phyloP scores from a whole-genome alignment of 2,113 vertebrate genomes.

The Tupaia chinensis region DNA sequence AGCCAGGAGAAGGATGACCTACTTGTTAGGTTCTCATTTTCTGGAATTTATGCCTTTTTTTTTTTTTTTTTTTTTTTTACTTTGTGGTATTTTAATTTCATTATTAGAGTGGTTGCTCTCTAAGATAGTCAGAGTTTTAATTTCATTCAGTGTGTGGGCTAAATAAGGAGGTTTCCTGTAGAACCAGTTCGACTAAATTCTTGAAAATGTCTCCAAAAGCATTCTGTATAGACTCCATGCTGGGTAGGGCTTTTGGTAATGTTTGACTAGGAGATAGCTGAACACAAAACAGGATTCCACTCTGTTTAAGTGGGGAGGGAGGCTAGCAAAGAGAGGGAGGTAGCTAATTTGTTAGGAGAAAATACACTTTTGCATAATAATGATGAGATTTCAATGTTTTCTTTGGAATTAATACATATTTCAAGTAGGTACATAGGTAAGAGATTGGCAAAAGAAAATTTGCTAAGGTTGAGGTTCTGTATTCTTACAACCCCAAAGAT shows the following conservation, averaged over 20 bases:
- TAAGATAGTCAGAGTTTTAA: conserved; percentile 52
- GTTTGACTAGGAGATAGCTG: not conserved
- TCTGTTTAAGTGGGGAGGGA: conserved; percentile 7
- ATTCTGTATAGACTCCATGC: not conserved
- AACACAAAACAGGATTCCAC: not conserved
- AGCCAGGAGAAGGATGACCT: not conserved
- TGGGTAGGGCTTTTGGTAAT: not conserved
- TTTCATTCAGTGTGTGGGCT: conserved; percentile 63
- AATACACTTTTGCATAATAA: conserved; percentile 57
- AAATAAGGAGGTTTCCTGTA: conserved; percentile 58
- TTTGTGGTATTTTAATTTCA: conserved; percentile 36
- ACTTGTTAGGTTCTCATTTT: not conserved
- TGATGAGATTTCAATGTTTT: conserved; percentile 64
- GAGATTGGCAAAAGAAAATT: conserved; percentile 73
- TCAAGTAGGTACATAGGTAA: conserved; percentile 80
- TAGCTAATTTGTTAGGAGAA: conserved; percentile 38
- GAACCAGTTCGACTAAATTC: conserved; percentile 49
- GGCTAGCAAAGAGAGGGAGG: not conserved
- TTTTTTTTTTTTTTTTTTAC: conserved; percentile 37
- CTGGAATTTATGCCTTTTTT: not conserved
- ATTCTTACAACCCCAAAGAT: conserved; percentile 69
- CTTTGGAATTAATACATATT: conserved; percentile 74
- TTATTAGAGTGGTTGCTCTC: conserved; percentile 13
- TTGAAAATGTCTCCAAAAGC: conserved; percentile 50
- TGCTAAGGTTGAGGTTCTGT: conserved; percentile 75